Conservation (phyloP, 1,140 invertebrate genomes). For the Hyles euphorbiae region DNA sequence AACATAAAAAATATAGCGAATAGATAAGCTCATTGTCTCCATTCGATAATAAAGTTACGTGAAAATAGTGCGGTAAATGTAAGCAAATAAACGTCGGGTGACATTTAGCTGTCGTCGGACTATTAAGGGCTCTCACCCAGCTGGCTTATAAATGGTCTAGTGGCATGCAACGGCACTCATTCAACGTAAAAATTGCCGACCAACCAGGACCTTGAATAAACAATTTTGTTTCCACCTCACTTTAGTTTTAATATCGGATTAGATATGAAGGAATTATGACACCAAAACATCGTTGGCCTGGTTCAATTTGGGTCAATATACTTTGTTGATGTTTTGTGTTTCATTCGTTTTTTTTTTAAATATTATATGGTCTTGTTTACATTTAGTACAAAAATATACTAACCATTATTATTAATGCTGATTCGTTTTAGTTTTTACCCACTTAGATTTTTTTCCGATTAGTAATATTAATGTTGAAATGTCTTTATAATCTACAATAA, state of each 20-base stretch:
- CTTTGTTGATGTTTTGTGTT: too few species aligned
- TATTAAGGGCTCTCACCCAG: conserved; percentile 59
- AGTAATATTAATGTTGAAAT: too few species aligned
- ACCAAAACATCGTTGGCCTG: too few species aligned
- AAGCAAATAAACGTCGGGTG: conserved; percentile 59
- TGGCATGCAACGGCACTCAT: conserved; percentile 51
- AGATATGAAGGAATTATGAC: too few species aligned
- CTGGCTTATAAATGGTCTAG: conserved; percentile 49
- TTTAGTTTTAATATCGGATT: not conserved
- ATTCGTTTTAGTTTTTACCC: too few species aligned
- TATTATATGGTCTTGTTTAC: too few species aligned
- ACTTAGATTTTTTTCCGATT: too few species aligned
- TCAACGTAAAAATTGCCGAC: conserved; percentile 41
- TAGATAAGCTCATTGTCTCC: conserved; percentile 14
- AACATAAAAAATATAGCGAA: not conserved
- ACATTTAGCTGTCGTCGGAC: conserved; percentile 68
- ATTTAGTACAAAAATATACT: too few species aligned
- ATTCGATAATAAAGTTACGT: conserved; percentile 36
- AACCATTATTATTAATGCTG: too few species aligned
- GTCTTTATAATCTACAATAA: too few species aligned
- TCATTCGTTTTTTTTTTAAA: too few species aligned
- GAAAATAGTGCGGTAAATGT: conserved; percentile 42
- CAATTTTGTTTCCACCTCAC: conserved; percentile 35
- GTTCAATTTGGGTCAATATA: not conserved
- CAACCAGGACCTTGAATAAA: conserved; percentile 41